Percentiles rank a stretch among this genome's conserved stretches.
Conservation (phyloP, 2,797 vertebrate species). For the Cygnus olor region DNA sequence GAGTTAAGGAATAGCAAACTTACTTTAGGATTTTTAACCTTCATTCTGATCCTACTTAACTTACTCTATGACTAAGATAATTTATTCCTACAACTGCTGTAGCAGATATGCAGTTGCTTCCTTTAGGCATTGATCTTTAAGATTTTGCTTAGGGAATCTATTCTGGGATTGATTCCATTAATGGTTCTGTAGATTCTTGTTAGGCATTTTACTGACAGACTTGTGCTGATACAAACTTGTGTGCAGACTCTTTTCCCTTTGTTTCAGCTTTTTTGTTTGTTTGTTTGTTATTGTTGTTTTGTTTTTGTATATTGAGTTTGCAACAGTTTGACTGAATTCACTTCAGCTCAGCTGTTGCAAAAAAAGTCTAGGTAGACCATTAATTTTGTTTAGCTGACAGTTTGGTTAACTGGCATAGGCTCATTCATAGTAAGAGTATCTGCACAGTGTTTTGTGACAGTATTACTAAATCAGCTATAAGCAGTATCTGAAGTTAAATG, state of each 20-base stretch:
- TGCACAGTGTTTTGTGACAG: background rate
- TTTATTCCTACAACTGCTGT: background rate
- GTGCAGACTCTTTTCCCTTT: background rate
- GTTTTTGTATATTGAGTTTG: background rate
- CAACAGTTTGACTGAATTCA: background rate
- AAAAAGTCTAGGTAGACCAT: background rate
- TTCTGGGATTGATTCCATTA: background rate
- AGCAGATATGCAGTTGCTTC: background rate
- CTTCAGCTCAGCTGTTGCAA: background rate
- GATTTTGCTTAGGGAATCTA: background rate
- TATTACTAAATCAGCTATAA: background rate
- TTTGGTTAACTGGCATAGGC: background rate
- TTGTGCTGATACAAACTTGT: background rate
- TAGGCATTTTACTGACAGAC: background rate
- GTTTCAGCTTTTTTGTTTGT: background rate
- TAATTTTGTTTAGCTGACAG: background rate
- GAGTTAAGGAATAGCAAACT: slow-evolving; percentile 47
- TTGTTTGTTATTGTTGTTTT: background rate
- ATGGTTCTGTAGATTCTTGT: background rate
- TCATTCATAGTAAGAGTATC: background rate
- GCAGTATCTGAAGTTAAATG: background rate
- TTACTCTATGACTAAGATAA: background rate
- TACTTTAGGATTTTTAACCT: slow-evolving; percentile 56
- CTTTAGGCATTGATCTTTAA: background rate
- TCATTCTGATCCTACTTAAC: slow-evolving; percentile 22